Conservation (phyloP, 2,797 vertebrate species). For the Erpetoichthys calabaricus region DNA sequence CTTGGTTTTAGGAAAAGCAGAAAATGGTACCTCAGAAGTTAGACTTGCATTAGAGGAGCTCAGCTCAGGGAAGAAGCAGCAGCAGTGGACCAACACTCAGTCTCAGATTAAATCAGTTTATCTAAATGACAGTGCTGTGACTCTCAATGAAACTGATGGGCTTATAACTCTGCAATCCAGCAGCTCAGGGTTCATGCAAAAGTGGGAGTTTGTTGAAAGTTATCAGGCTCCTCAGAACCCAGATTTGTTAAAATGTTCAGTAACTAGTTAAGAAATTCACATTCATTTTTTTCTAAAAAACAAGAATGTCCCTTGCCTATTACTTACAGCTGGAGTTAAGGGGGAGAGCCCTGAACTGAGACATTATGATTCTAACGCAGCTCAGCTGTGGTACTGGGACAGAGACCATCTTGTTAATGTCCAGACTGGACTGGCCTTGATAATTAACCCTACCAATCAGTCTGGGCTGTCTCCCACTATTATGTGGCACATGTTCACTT, state of each 20-base stretch:
- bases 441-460: slow-evolving; percentile 1
- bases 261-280: neutral
- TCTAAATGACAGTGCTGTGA: neutral
- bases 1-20: neutral
- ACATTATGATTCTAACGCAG: slow-evolving; percentile 7
- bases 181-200: neutral
- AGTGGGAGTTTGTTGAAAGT: slow-evolving; percentile 8
- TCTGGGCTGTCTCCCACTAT: neutral
- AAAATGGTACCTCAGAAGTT: neutral
- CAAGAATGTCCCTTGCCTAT: slow-evolving; percentile 1
- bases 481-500: slow-evolving; percentile 5
- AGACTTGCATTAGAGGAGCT: neutral
- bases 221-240: neutral
- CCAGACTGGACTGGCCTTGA: slow-evolving; percentile 3
- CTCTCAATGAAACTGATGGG: neutral
- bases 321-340: slow-evolving; percentile 1
- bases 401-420: slow-evolving; percentile 1
- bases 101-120: neutral
- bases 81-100: neutral
- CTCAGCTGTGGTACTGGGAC: slow-evolving; percentile 11
- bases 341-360: slow-evolving; percentile 6
- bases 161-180: neutral
- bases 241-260: neutral
- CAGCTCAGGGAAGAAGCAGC: neutral
- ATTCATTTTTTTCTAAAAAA: slow-evolving; percentile 7